Base-by-base conservation (phyloP, 1,140 invertebrate species). In the Thaumetopoea pityocampa region DNA sequence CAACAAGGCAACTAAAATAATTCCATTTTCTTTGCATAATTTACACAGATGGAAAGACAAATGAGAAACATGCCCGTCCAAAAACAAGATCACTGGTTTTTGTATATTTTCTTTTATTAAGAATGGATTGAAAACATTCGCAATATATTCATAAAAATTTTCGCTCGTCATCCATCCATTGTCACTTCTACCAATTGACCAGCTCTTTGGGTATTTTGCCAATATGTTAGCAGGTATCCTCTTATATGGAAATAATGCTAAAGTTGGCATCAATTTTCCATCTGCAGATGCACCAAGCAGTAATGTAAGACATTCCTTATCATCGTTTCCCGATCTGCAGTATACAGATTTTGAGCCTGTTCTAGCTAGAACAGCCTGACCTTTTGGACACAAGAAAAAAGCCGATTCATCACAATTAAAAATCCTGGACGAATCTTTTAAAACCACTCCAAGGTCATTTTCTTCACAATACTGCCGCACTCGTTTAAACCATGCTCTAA, bases 401-500 rank as follows among this genome's bases (percentile, higher is more conserved):
- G 34, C 34, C 6, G 35, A 16, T 22, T 51, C 40, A 9, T 44
- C 48, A 33, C 28, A 38, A 26, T 51, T 44, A 9, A 51, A 44
- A 22, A 51, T 38, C 5, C 49, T 28, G 11, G 17, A 35, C 26
- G 49, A 18, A 27, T 45, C 30, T 30, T 41, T 6, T 15, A 47
- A 47, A 2, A 34, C 20, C 7, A 40, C 9, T 2, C 18, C 23
- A 17, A 62, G 44, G n/a, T 63, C 34, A 19, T 63, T 57, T 20
- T 40, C 35, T 24, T 47, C 22, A 24, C 77, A 51, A 50, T 64
- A 59, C 8, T 30, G 18, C 5, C 51, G 5, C n/a, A 68, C 38
- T 40, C 61, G 49, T 16, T 23, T 16, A 44, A 67, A 64, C 67
- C 67, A 67, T 26, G n/a, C 28, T 18, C 56, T 43, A 20, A 63